Conservation (phyloP, 2,888 invertebrate species). For the Polydrusus tereticollis region DNA sequence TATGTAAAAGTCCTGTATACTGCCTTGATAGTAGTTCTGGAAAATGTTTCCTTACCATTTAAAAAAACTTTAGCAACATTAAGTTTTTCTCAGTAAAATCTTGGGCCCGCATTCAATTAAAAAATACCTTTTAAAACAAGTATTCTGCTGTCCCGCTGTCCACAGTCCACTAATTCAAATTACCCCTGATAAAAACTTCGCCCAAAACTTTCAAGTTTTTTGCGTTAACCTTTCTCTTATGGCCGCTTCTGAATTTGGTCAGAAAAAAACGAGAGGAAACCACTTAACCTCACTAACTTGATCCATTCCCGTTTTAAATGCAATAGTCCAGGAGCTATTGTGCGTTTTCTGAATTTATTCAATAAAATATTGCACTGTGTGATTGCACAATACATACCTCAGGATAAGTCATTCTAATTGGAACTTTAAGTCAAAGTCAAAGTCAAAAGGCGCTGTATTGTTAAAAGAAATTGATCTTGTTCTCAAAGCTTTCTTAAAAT, state of each 20-base stretch:
- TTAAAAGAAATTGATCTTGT: too few species aligned
- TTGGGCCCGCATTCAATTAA: not conserved
- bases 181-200: not conserved
- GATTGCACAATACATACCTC: too few species aligned
- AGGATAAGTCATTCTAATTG: too few species aligned
- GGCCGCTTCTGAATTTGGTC: conserved; percentile 22
- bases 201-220: not conserved
- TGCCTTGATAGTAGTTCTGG: too few species aligned
- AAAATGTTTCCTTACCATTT: too few species aligned
- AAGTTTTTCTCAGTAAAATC: not conserved
- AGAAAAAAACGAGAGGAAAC: conserved; percentile 28
- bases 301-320: conserved; percentile 18
- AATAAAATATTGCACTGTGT: too few species aligned
- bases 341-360: too few species aligned
- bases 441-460: too few species aligned
- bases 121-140: not conserved
- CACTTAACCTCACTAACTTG: conserved; percentile 32
- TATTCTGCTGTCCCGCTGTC: not conserved
- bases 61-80: too few species aligned
- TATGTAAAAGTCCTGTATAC: too few species aligned
- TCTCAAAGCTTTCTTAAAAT: too few species aligned
- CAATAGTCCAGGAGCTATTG: not conserved
- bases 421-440: too few species aligned
- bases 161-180: not conserved
- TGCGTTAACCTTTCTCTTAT: not conserved